Conservation (phyloP, 2,113 vertebrate genomes). For the Semnornis frantzii region DNA sequence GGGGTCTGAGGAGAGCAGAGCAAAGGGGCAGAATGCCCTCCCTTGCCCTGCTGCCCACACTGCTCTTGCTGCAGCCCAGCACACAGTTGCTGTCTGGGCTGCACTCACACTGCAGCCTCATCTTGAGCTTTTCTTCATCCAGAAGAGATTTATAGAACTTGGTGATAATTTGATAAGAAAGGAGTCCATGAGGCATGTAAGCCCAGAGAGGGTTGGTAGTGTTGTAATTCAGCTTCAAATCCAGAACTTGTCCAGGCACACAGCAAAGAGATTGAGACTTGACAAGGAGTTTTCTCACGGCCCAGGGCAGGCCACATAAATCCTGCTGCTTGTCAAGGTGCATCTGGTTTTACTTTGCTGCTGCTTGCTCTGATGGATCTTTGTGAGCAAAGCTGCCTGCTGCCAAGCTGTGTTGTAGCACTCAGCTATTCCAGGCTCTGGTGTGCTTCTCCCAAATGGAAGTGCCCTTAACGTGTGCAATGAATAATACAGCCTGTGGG, state of each 20-base stretch:
- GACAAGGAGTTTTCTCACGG: neutral
- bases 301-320: neutral
- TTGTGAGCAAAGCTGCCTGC: neutral
- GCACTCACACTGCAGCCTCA: too few species aligned
- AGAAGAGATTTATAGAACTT: neutral
- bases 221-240: neutral
- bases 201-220: neutral
- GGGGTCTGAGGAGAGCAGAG: too few species aligned
- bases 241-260: neutral
- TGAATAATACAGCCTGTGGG: neutral
- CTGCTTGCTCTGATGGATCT: neutral
- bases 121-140: too few species aligned
- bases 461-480: neutral
- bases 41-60: too few species aligned
- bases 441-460: neutral
- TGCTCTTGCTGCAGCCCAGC: too few species aligned
- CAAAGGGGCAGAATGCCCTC: too few species aligned
- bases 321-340: neutral
- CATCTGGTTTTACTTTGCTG: neutral
- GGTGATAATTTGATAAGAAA: neutral
- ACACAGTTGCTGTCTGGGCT: too few species aligned
- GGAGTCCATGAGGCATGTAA: neutral
- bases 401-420: neutral
- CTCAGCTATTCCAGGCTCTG: neutral
- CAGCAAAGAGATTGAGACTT: neutral